phyloP scores from a whole-genome alignment of 2,797 vertebrate genomes.

The Pteronotus mesoamericanus region DNA sequence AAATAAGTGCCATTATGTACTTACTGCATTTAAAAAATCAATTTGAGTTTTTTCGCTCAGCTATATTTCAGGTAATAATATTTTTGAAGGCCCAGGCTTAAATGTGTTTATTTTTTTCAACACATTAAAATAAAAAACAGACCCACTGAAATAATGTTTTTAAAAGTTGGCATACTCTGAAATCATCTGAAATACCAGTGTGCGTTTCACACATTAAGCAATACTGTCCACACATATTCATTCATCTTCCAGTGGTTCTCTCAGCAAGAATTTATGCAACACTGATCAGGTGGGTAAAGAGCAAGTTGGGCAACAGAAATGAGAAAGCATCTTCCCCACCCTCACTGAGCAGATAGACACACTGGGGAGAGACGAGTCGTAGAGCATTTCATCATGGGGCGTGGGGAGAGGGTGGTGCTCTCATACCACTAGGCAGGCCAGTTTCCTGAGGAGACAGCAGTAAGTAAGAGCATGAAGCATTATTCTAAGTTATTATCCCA shows the following conservation, averaged over 20 bases:
- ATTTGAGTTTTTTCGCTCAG: neutral
- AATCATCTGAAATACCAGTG: neutral
- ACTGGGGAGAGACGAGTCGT: fast-evolving
- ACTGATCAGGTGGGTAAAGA: neutral
- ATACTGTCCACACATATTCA: neutral
- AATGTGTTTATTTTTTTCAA: neutral
- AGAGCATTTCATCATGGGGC: neutral
- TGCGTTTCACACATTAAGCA: neutral
- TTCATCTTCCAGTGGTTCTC: neutral
- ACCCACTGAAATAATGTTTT: neutral
- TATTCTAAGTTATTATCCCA: neutral
- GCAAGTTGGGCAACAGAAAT: neutral
- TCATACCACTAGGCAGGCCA: too few species aligned
- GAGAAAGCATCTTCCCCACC: neutral
- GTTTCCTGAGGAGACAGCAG: neutral
- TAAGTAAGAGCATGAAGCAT: neutral
- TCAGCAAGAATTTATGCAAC: neutral
- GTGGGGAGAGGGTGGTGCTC: too few species aligned
- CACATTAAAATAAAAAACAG: neutral
- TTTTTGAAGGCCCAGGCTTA: neutral
- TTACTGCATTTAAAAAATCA: neutral
- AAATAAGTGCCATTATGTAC: neutral
- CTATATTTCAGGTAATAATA: neutral
- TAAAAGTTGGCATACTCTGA: neutral
- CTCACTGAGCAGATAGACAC: neutral